Evolutionary conservation across 1,140 invertebrate species (phyloP), one percentile per base, ranked within the genome.

Genomic region (Propsilocerus akamusi): DNA sequence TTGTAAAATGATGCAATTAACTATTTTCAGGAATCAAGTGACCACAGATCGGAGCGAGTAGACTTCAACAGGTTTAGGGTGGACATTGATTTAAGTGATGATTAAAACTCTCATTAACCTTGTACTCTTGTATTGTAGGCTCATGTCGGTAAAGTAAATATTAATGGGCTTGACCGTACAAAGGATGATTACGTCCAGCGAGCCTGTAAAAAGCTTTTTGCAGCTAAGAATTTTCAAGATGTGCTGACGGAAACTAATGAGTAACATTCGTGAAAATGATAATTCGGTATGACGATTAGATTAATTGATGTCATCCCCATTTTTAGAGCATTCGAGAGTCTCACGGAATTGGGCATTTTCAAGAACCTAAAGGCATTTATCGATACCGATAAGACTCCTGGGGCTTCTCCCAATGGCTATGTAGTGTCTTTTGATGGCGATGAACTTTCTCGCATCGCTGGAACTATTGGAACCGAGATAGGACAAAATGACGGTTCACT

Each of bases 401-500:
- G 61, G 53, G 62, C 63, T 12, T 48, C 58, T 0, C 59, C 60
- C 2, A 54, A 64, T 53, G 63, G 63, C n/a, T 65, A 65, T 46
- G 63, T 64, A 50, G 54, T 65, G 1, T 62, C 61, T 1, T 56
- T 65, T 1, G 60, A 57, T 32, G 63, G 63, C 34, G 55, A 56
- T 12, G 63, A 65, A 37, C 52, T 58, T 22, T 57, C 60, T 5
- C 54, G 63, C 5, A 46, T 65, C n/a, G 56, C 62, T 51, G 63
- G 63, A 5, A 60, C 59, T 0, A 59, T 64, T 10, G 63, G 63
- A 37, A 65, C 63, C 0, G 63, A 65, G 34, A 58, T 65, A 37
- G 63, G 63, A 5, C 61, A 65, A 50, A 65, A 62, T 52, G 63
- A 65, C 26, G 63, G 63, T 10, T 60, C 63, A 0, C 48, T 64